Conservation (phyloP, 2,888 invertebrate genomes). For the Athalia circularis region DNA sequence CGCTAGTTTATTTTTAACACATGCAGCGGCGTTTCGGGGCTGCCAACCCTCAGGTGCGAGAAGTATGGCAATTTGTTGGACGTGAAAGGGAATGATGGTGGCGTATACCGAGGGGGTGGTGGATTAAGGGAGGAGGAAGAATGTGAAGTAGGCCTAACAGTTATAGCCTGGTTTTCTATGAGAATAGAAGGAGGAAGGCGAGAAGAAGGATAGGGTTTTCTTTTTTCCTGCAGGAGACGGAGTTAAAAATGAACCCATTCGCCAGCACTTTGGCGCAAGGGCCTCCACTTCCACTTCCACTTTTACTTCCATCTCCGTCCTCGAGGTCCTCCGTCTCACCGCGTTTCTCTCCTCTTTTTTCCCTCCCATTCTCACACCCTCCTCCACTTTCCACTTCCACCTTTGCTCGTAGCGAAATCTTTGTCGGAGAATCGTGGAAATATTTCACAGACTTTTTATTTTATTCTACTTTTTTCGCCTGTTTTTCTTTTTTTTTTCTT, state of each 20-base stretch:
- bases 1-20: too few species aligned
- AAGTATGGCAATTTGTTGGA: neutral
- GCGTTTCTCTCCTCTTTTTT: too few species aligned
- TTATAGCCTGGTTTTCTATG: constrained; percentile 42
- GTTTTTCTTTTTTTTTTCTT: too few species aligned
- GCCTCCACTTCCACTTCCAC: constrained; percentile 24
- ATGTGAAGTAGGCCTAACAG: constrained; percentile 50
- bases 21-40: too few species aligned
- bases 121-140: constrained; percentile 38
- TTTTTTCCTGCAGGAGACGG: constrained; percentile 28
- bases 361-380: neutral
- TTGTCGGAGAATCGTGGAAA: constrained; percentile 68
- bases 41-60: constrained; percentile 1
- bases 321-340: too few species aligned
- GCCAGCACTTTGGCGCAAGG: constrained; percentile 66
- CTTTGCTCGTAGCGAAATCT: constrained; percentile 54
- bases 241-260: constrained; percentile 68
- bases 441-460: constrained; percentile 64
- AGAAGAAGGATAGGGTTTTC: too few species aligned
- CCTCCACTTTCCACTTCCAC: constrained; percentile 9
- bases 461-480: constrained; percentile 21
- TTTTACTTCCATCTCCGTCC: neutral
- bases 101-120: constrained; percentile 24
- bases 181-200: neutral
- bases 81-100: constrained; percentile 5